Percentiles rank a stretch among this genome's conserved stretches.
phyloP scores from a whole-genome alignment of 2,113 vertebrate genomes.

The Nibea albiflora region DNA sequence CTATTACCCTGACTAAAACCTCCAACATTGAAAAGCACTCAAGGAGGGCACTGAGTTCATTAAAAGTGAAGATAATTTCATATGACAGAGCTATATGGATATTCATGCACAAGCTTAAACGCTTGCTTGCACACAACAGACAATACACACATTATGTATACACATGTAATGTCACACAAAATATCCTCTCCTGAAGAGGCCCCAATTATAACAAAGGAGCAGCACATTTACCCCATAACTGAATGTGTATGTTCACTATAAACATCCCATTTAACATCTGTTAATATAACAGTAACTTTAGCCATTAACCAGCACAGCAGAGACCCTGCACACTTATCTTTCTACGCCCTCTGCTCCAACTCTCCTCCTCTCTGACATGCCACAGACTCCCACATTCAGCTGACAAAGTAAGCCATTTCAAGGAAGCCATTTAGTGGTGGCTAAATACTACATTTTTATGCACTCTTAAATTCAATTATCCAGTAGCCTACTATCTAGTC shows the following conservation, averaged over 20 bases:
- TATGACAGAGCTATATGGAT: neutral
- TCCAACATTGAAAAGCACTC: too few relatives aligned
- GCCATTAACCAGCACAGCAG: conserved; percentile 8
- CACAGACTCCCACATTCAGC: conserved; percentile 3
- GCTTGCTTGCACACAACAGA: neutral
- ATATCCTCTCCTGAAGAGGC: neutral
- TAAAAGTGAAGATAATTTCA: neutral
- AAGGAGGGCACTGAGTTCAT: too few relatives aligned
- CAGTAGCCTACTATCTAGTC: conserved; percentile 38
- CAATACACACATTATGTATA: neutral
- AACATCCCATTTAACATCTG: conserved; percentile 19
- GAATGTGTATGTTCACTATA: neutral
- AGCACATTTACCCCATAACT: neutral
- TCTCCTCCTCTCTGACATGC: neutral
- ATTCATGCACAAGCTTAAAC: neutral
- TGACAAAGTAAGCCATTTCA: conserved; percentile 19
- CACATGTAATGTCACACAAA: neutral
- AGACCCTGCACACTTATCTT: too few relatives aligned
- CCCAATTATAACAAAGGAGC: neutral
- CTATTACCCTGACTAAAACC: too few relatives aligned
- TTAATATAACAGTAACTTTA: neutral
- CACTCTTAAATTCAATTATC: conserved; percentile 58
- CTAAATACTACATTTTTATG: conserved; percentile 48
- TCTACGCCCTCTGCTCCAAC: neutral
- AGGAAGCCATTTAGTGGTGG: neutral